Evolutionary conservation across 1,140 invertebrate species (phyloP).

Genomic region (Maniola jurtina): DNA sequence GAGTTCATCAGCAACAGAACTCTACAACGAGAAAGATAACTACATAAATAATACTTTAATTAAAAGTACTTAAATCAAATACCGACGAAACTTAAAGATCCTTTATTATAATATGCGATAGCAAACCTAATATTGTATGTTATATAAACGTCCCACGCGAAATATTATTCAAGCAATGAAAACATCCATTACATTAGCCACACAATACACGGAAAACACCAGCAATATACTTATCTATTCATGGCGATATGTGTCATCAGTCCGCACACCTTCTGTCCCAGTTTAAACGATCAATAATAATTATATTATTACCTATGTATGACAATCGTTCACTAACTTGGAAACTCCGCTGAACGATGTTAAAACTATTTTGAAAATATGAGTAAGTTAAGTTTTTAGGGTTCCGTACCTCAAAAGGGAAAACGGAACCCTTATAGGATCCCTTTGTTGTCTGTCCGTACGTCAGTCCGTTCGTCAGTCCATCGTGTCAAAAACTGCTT

Average conservation of each 20-base stretch:
- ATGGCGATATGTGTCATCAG: slow-evolving; percentile 15
- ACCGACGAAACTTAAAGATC: not conserved
- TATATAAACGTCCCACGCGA: slow-evolving; percentile 1
- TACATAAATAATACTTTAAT: too few species aligned
- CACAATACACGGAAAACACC: not conserved
- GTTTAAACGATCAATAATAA: not conserved
- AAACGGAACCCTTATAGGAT: too few species aligned
- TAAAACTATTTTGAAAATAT: too few species aligned
- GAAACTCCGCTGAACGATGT: too few species aligned
- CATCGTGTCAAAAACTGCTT: not conserved
- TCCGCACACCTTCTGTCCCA: slow-evolving; percentile 10
- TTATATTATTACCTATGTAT: not conserved
- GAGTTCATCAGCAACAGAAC: too few species aligned
- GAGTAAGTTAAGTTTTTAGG: too few species aligned
- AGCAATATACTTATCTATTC: not conserved
- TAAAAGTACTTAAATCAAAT: not conserved
- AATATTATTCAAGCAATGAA: slow-evolving; percentile 1
- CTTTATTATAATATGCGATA: not conserved
- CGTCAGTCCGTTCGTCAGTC: too few species aligned
- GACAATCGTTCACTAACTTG: not conserved
- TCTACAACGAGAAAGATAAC: too few species aligned
- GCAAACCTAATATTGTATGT: not conserved
- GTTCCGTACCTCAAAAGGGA: too few species aligned
- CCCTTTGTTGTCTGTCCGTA: too few species aligned
- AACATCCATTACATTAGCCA: not conserved